Evolutionary conservation across 2,113 vertebrate species (phyloP).

Genomic region (Periophthalmus modestus): DNA sequence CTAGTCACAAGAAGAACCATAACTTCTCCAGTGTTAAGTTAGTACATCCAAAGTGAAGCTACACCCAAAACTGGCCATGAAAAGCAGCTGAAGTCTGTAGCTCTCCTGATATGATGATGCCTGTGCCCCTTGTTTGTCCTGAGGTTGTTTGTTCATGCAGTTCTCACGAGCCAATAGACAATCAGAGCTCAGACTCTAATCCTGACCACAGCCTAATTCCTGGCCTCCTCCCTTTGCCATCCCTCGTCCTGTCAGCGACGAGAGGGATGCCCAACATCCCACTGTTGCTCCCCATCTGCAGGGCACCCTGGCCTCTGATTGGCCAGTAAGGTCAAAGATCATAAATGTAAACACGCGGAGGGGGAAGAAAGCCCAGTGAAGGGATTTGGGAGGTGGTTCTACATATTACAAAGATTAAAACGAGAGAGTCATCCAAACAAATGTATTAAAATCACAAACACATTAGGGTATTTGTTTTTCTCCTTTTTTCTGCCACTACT

Average conservation of each 20-base stretch:
- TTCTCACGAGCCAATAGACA: slow-evolving; percentile 45
- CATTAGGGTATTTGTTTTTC: neutral
- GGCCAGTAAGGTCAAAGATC: slow-evolving; percentile 40
- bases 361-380: slow-evolving; percentile 31
- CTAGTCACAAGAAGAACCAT: slow-evolving; percentile 64
- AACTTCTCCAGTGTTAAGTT: neutral
- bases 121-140: slow-evolving; percentile 41
- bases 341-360: slow-evolving; percentile 44
- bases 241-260: neutral
- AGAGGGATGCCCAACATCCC: slow-evolving; percentile 26
- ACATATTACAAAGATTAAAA: slow-evolving; percentile 11
- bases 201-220: slow-evolving; percentile 59
- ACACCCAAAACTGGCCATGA: slow-evolving; percentile 1
- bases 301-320: slow-evolving; percentile 30
- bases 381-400: slow-evolving; percentile 39
- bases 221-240: slow-evolving; percentile 28
- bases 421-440: neutral
- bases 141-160: slow-evolving; percentile 44
- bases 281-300: slow-evolving; percentile 44
- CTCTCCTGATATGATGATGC: slow-evolving; percentile 1
- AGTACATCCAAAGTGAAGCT: slow-evolving; percentile 35
- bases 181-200: slow-evolving; percentile 69
- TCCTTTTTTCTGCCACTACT: neutral
- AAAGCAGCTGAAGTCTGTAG: neutral
- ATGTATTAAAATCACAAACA: slow-evolving; percentile 1